Conservation (phyloP, 2,113 vertebrate genomes). For the Oenanthe melanoleuca region DNA sequence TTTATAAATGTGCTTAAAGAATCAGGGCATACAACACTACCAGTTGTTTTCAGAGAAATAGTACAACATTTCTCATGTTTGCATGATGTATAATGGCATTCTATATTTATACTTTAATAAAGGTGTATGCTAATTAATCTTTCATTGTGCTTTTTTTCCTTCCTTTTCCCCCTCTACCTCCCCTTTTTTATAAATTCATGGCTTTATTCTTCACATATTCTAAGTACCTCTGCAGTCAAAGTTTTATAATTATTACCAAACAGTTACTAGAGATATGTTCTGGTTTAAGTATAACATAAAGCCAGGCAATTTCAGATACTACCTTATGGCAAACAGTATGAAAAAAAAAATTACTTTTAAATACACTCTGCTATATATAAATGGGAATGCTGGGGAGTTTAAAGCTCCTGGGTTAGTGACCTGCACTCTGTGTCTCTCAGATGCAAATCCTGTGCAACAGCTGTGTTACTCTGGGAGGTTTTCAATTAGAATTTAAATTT, state of each 20-base stretch:
- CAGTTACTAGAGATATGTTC: background rate
- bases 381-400: background rate
- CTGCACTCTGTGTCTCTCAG: background rate
- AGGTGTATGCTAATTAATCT: background rate
- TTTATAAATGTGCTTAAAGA: background rate
- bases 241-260: background rate
- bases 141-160: background rate
- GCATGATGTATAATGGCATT: background rate
- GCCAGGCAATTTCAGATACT: background rate
- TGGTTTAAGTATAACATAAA: conserved; percentile 45
- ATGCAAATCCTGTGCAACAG: background rate
- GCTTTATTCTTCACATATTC: background rate
- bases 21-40: background rate
- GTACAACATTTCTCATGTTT: background rate
- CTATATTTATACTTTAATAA: background rate
- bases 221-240: background rate
- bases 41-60: background rate
- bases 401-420: background rate
- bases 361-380: background rate
- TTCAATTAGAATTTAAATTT: background rate
- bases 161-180: background rate
- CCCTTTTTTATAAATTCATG: background rate
- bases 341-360: background rate
- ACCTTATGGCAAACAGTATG: background rate
- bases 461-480: background rate